A percentile compares a stretch with the other conserved stretches of the same genome.
Evolutionary conservation across 2,113 vertebrate genomes (phyloP).

Genomic region (Pomatorhinus ruficollis): DNA sequence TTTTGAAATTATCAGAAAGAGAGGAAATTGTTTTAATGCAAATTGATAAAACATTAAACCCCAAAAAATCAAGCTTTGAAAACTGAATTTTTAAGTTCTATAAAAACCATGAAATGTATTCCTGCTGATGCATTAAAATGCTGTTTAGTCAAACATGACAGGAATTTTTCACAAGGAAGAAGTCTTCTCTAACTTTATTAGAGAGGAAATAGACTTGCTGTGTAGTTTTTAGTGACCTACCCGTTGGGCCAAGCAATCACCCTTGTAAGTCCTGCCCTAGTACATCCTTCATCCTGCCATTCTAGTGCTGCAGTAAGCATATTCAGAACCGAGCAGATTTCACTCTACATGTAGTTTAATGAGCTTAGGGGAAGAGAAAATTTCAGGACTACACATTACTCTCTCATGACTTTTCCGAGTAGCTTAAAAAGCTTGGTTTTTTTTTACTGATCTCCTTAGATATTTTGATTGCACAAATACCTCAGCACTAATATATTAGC

Average conservation of each 20-base stretch:
- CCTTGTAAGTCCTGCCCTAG: background rate
- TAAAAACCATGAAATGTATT: background rate
- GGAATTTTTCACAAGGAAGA: background rate
- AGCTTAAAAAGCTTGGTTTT: background rate
- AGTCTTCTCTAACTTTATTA: background rate
- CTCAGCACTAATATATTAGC: background rate
- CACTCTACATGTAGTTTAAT: background rate
- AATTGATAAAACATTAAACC: background rate
- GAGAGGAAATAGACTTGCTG: background rate
- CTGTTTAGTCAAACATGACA: background rate
- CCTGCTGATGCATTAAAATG: background rate
- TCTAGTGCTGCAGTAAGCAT: background rate
- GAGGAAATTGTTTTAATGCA: background rate
- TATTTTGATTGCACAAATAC: background rate
- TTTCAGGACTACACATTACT: background rate
- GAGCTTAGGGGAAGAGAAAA: background rate
- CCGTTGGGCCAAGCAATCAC: background rate
- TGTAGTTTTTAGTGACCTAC: background rate
- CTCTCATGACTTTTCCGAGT: background rate
- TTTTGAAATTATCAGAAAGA: background rate
- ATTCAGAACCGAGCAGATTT: background rate
- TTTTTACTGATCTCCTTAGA: background rate
- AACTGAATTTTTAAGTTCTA: background rate
- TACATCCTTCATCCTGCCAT: background rate
- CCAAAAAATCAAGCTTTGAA: background rate